Evolutionary conservation across 2,888 invertebrate genomes (phyloP), one percentile per base, ranked within the genome.

Genomic region (Diplazon laetatorius): DNA sequence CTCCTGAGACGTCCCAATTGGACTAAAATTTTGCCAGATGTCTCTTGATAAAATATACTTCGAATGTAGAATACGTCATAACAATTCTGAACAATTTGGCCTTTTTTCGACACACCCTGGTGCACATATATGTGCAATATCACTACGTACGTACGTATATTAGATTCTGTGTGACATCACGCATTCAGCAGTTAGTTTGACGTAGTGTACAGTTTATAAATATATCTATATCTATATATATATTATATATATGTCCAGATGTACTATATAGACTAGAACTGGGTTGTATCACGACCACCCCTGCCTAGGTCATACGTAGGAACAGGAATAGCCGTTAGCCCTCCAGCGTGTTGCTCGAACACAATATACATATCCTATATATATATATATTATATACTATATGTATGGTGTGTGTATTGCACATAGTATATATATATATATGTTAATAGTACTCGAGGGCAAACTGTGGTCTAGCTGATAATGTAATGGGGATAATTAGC

Each of bases 401-500:
- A n/a, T n/a, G n/a, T n/a, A n/a, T n/a, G n/a, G n/a, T n/a, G n/a
- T n/a, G n/a, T n/a, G n/a, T n/a, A n/a, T n/a, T n/a, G n/a, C n/a
- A n/a, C n/a, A n/a, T n/a, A n/a, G 50, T 30, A 65, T 39, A 30
- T 52, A 42, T 4, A 50, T 22, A 52, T 78, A 74, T 70, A 71
- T 57, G 6, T 30, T 30, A 42, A 66, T 62, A 66, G 70, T 16
- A 68, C 55, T 30, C 35, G 35, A 30, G 55, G 44, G 55, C 37
- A 44, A 57, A 60, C 18, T 73, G 66, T 66, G 66, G 70, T 39
- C 35, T 66, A 70, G 65, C 55, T 50, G 66, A 74, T 74, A 60
- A 55, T 55, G 20, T 71, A 42, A 74, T 60, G 60, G 39, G n/a
- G 70, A 70, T 60, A 48, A 78, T 74, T 74, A 78, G 78, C 42